A percentile compares a stretch with the other conserved stretches of the same genome.
phyloP scores from a whole-genome alignment of 2,888 invertebrate genomes.

The Acrobasis repandana region DNA sequence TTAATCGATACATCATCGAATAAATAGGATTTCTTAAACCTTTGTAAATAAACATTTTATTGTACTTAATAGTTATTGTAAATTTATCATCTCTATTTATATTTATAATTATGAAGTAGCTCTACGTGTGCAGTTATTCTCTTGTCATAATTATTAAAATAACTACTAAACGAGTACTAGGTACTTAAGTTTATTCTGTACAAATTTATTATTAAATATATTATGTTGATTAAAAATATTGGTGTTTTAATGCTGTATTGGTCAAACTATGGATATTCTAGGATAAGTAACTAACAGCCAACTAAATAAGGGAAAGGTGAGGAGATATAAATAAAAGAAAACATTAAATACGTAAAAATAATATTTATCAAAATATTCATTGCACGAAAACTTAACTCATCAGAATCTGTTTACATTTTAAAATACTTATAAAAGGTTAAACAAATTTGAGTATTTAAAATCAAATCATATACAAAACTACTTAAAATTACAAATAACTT shows the following conservation, averaged over 20 bases:
- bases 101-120: constrained; percentile 30
- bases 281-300: too few relatives aligned
- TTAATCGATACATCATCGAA: constrained; percentile 21
- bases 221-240: constrained; percentile 64
- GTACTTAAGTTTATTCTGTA: constrained; percentile 70
- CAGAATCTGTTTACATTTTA: too few relatives aligned
- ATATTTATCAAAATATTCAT: too few relatives aligned
- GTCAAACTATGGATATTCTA: background rate
- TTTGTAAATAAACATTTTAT: constrained; percentile 45
- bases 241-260: constrained; percentile 37
- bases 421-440: too few relatives aligned
- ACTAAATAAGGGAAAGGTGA: too few relatives aligned
- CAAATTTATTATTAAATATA: constrained; percentile 71
- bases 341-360: too few relatives aligned
- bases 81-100: constrained; percentile 45
- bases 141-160: constrained; percentile 53
- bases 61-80: constrained; percentile 41
- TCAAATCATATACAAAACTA: too few relatives aligned
- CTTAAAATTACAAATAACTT: background rate
- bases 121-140: constrained; percentile 26
- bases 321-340: too few relatives aligned
- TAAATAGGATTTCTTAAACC: constrained; percentile 3
- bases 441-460: too few relatives aligned
- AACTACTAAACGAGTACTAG: constrained; percentile 61
- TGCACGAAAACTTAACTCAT: too few relatives aligned